Base-by-base conservation (phyloP, 2,888 invertebrate species). In the Chromoteleia sp. region DNA sequence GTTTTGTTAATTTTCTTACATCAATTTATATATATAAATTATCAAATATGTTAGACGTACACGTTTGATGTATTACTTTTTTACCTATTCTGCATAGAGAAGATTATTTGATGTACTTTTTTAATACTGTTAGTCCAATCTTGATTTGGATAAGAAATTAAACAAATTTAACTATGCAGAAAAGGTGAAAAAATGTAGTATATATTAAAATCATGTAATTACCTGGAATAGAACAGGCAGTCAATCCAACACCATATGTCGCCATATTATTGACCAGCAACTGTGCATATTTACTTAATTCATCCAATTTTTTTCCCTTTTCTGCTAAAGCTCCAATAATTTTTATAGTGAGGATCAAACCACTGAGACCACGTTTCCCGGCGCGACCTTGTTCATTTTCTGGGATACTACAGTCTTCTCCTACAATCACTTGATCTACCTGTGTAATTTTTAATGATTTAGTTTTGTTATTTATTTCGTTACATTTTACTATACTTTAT, bases 221-320 rank as follows among this genome's bases (percentile, higher is more conserved):
- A 93, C 94, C 94, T 67, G 96, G 96, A 33, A 96, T 90, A 8
- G 94, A 94, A 86, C 96, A 96, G 0, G 95, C 93, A 45, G 93
- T 93, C 48, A 96, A 90, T 61, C 95, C 94, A 4, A 96, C 93
- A 0, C 96, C 96, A 59, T 96, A 93, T 0, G 96, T 96, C 0
- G 95, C 95, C 92, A 94, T 93, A 84, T 93, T 92, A 43, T 93
- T 91, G 70, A 93, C 92, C 0, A 94, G 91, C 45, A 92, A 91
- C 54, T 89, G 82, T 6, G 91, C 89, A 21, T 85, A 86, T 12
- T 86, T 80, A 6, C 87, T 86, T 10, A 95, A 92, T 48, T 94
- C 92, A 8, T 92, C 91, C 21, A 95, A 88, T n/a, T 88, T 85
- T 33, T 89, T 87, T 1, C 93, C 94, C 61, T 91, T 90, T 83